A percentile compares a stretch with the other conserved stretches of the same genome.
These are phyloP conservation scores for Bathynomus jamesi DNA, from an alignment of 1,140 invertebrate species.

Conservation along the genomic window DNA sequence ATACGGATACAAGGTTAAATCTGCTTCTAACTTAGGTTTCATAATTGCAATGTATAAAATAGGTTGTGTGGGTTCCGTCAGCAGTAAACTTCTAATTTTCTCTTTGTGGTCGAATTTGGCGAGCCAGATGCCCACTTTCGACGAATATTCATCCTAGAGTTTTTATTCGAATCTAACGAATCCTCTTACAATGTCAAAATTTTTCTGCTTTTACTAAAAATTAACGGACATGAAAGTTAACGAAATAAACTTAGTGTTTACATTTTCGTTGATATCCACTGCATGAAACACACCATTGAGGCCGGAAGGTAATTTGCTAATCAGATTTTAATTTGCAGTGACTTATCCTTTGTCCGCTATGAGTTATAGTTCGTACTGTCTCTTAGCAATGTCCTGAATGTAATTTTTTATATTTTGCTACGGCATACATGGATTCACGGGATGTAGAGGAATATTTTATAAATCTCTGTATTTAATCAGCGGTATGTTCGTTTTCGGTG, in stretches of 20 bases:
- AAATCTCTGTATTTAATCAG: not conserved
- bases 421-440: not conserved
- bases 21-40: not conserved
- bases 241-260: not conserved
- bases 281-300: not conserved
- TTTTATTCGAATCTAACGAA: not conserved
- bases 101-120: not conserved
- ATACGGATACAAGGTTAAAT: not conserved
- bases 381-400: not conserved
- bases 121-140: not conserved
- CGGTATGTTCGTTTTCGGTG: not conserved
- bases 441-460: not conserved
- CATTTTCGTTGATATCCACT: not conserved
- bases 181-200: not conserved
- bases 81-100: not conserved
- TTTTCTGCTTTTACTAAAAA: not conserved
- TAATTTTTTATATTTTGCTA: not conserved
- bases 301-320: not conserved
- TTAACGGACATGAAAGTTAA: not conserved
- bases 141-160: not conserved
- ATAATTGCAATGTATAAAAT: not conserved
- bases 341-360: not conserved
- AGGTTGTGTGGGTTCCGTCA: not conserved
- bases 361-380: not conserved
- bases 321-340: not conserved